Evolutionary conservation across 2,888 invertebrate genomes (phyloP), one percentile per base, ranked within the genome.

Genomic region (Muscina levida): DNA sequence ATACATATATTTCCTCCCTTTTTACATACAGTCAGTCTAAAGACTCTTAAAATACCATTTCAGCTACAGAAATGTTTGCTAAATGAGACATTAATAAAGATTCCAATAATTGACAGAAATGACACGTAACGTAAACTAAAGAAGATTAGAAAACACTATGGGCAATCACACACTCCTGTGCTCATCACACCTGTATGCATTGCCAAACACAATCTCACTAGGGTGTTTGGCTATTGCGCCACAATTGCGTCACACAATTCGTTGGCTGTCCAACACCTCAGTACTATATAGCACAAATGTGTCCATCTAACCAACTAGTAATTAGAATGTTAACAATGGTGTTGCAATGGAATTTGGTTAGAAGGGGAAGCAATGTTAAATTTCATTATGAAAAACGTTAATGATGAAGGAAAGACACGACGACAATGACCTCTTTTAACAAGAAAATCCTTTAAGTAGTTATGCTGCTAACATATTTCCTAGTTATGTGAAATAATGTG

Each of bases 121-220:
- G 80, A 72, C 80, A 81, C 80, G 80, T 81, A 81, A 77, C 67
- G 80, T 72, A 77, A 74, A 77, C 67, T 67, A 66, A 72, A 77
- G 71, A 44, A 72, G 80, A 74, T 81, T 81, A 81, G 17, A 46
- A 42, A 19, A 74, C 46, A 24, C 53, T 24, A 51, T 51, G n/a
- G 15, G 17, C 51, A 44, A 5, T 46, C 39, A 19, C 39, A 26
- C 62, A 44, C 72, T 48, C 46, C 48, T 13, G n/a, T 26, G 65
- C 13, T 48, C 15, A 53, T 59, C 42, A n/a, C 19, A 10, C 13
- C 19, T 31, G 37, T 24, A 17, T 53, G 24, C 8, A 53, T 22
- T 53, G 48, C 8, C 31, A 31, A 31, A n/a, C n/a, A n/a, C n/a
- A 5, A 31, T 31, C 51, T 22, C 17, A 10, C 44, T 44, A n/a